phyloP scores from a whole-genome alignment of 1,140 invertebrate species.

The Kradibia gibbosae region DNA sequence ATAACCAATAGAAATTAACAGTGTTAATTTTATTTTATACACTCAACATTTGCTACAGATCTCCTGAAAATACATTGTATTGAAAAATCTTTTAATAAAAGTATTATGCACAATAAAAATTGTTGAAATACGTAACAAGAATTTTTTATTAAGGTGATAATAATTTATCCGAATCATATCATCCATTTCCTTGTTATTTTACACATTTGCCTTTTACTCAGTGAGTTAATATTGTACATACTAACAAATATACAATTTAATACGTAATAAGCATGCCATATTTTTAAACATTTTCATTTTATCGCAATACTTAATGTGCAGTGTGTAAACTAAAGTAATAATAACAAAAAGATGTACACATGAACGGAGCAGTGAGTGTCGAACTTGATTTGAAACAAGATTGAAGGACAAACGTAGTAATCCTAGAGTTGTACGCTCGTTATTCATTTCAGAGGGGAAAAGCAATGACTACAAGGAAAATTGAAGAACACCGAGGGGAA shows the following conservation, averaged over 20 bases:
- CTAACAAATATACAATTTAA: too few species aligned
- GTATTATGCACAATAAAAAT: constrained; percentile 48
- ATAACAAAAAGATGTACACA: neutral
- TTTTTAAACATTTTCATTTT: neutral
- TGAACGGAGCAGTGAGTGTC: too few species aligned
- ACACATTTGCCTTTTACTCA: constrained; percentile 40
- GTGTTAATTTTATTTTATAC: constrained; percentile 50
- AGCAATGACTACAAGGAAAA: neutral
- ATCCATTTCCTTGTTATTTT: neutral
- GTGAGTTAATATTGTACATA: too few species aligned
- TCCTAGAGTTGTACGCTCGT: neutral
- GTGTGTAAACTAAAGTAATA: neutral
- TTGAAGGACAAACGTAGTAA: neutral
- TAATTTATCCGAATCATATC: constrained; percentile 19
- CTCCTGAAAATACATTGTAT: constrained; percentile 36
- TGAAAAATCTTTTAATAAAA: constrained; percentile 42
- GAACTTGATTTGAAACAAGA: too few species aligned
- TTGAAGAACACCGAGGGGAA: neutral
- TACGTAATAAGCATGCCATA: too few species aligned
- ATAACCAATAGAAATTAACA: constrained; percentile 30
- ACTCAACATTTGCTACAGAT: constrained; percentile 43
- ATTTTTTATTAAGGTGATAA: constrained; percentile 9
- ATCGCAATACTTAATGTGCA: too few species aligned
- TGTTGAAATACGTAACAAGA: constrained; percentile 33
- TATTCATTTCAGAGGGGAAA: neutral